Percentiles rank a stretch among this genome's conserved stretches.
Conservation (phyloP, 2,888 invertebrate species). For the Apoda limacodes region DNA sequence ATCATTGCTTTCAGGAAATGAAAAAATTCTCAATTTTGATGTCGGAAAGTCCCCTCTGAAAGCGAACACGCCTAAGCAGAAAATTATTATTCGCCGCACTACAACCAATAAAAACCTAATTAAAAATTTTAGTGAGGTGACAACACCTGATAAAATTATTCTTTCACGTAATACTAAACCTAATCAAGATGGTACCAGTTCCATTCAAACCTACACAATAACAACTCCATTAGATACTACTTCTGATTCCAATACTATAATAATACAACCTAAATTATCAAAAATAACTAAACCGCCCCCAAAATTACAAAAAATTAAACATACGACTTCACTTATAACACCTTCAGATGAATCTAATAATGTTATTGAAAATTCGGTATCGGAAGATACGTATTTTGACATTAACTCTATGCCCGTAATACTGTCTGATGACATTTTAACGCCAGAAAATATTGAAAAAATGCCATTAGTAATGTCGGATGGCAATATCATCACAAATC, state of each 20-base stretch:
- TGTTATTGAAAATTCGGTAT: slow-evolving; percentile 13
- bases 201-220: slow-evolving; percentile 58
- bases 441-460: slow-evolving; percentile 75
- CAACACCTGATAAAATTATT: slow-evolving; percentile 53
- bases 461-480: slow-evolving; percentile 73
- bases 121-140: slow-evolving; percentile 41
- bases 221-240: slow-evolving; percentile 40
- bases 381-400: slow-evolving; percentile 71
- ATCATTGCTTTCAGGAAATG: slow-evolving; percentile 41
- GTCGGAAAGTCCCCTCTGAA: slow-evolving; percentile 45
- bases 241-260: slow-evolving; percentile 44
- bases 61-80: slow-evolving; percentile 45
- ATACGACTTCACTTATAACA: slow-evolving; percentile 37
- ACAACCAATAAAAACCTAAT: slow-evolving; percentile 40
- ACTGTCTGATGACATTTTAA: slow-evolving; percentile 76
- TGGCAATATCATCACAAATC: slow-evolving; percentile 44
- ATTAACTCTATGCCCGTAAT: slow-evolving; percentile 84
- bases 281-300: slow-evolving; percentile 42
- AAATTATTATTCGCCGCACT: slow-evolving; percentile 58
- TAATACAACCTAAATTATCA: slow-evolving; percentile 51
- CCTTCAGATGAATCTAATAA: slow-evolving; percentile 32
- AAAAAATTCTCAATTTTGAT: slow-evolving; percentile 60
- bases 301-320: slow-evolving; percentile 48
- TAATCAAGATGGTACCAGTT: slow-evolving; percentile 39
- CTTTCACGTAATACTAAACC: slow-evolving; percentile 43